Evolutionary conservation across 2,888 invertebrate species (phyloP).

Genomic region (Drosophila peninsularis): DNA sequence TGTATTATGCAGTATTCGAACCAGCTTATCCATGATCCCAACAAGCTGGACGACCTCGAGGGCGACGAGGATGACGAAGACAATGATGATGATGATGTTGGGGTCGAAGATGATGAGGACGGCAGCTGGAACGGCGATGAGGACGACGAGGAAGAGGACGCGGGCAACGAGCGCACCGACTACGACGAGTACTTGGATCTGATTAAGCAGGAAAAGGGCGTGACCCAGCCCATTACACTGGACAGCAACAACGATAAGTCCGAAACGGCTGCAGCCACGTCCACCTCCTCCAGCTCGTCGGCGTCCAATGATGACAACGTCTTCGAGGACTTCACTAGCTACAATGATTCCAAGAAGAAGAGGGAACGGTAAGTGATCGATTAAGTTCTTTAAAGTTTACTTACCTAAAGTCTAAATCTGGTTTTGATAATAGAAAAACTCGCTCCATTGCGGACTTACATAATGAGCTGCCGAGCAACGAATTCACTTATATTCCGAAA

Average conservation of each 20-base stretch:
- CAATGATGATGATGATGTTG: constrained; percentile 38
- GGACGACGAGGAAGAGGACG: constrained; percentile 27
- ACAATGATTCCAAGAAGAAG: constrained; percentile 69
- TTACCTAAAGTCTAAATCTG: no score
- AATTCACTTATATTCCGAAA: constrained; percentile 52
- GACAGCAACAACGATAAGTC: constrained; percentile 7
- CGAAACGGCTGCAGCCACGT: constrained; percentile 12
- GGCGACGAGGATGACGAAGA: constrained; percentile 33
- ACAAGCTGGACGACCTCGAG: constrained; percentile 52
- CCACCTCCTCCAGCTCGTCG: constrained; percentile 21
- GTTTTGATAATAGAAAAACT: constrained; percentile 68
- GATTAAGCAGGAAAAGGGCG: constrained; percentile 37
- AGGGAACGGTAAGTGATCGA: constrained; percentile 60
- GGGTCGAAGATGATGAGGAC: constrained; percentile 33
- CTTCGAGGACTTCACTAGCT: constrained; percentile 79
- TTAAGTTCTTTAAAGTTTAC: not conserved
- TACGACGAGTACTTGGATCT: constrained; percentile 63
- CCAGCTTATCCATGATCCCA: constrained; percentile 76
- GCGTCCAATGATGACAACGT: constrained; percentile 73
- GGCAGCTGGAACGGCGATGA: constrained; percentile 22
- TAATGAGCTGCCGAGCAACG: constrained; percentile 83
- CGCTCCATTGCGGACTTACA: constrained; percentile 81
- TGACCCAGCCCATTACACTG: not conserved
- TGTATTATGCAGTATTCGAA: constrained; percentile 72
- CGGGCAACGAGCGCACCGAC: constrained; percentile 22